Evolutionary conservation across 2,113 vertebrate species (phyloP), one percentile per base, ranked within the genome.

Genomic region (Dipodomys stephensi): DNA sequence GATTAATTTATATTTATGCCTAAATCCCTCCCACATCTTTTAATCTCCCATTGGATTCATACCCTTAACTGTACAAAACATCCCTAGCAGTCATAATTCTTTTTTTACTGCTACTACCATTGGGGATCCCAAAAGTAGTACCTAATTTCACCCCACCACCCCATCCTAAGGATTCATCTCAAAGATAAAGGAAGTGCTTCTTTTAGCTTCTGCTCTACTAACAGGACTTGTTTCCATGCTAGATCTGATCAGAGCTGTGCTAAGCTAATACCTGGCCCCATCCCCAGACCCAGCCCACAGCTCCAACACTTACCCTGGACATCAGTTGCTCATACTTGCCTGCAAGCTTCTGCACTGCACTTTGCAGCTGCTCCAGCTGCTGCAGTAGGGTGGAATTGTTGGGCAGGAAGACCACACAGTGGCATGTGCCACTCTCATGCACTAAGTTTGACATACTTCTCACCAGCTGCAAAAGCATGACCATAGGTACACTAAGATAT

Each of bases 361-460:
- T 85, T 64, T 49, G 35, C 10, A 96, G 90, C 28, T 90, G 69
- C 18, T 96, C 79, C 78, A 94, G 22, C 49, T 83, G 39, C 72
- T 95, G 68, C 49, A 96, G 28, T 30, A 73, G 23, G 11, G 68
- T 72, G 25, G 44, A 20, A 28, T 53, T 74, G 13, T 79, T 73
- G 77, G 93, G 20, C 72, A 97, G 68, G 35, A 95, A 57, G 67
- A 93, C 49, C 68, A 83, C 35, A 73, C 93, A 94, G 6, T 85
- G 60, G 76, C 95, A 94, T 35, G 19, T 39, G 44, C 71, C 82
- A 67, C 62, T 57, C 18, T 90, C 15, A 90, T 83, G 79, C 67
- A 39, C 4, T 4, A 25, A 86, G 10, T 49, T 81, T 72, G 71
- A 20, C 30, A 80, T 28, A 53, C 5, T 27, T 83, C 16, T 87